Percentiles rank a stretch among this genome's conserved stretches.
phyloP scores from a whole-genome alignment of 2,113 vertebrate species.

The Phylloscopus trochiloides region DNA sequence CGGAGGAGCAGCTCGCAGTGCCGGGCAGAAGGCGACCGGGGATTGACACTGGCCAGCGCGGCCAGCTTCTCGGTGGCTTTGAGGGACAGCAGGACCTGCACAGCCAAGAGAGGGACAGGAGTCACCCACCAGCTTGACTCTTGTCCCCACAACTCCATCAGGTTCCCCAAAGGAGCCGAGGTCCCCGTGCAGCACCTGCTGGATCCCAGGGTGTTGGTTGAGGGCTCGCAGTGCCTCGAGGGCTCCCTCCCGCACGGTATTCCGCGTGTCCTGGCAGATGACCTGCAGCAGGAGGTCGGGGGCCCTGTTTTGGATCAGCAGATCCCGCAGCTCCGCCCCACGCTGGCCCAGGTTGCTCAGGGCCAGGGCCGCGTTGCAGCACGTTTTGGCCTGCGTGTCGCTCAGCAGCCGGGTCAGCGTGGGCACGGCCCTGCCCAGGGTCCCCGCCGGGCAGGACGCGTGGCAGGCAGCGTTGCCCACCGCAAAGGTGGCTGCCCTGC shows the following conservation, averaged over 20 bases:
- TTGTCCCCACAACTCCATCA: not conserved
- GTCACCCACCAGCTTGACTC: not conserved
- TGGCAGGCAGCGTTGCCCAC: constrained; percentile 72
- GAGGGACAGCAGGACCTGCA: constrained; percentile 72
- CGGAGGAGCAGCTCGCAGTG: constrained; percentile 51
- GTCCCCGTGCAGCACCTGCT: constrained; percentile 59
- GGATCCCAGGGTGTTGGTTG: constrained; percentile 47
- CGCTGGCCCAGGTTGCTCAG: constrained; percentile 72
- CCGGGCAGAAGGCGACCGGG: constrained; percentile 1
- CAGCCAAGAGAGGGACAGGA: not conserved
- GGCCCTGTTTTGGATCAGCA: constrained; percentile 55
- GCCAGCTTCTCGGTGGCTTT: constrained; percentile 67
- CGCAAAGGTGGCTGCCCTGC: constrained; percentile 71
- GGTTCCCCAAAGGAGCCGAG: not conserved
- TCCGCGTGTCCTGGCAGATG: constrained; percentile 65
- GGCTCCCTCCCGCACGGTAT: constrained; percentile 67
- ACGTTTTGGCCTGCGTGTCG: constrained; percentile 56
- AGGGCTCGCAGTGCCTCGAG: constrained; percentile 71
- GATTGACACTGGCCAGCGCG: not conserved
- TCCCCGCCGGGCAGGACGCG: not conserved
- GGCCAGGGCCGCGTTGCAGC: constrained; percentile 68
- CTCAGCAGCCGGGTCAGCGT: constrained; percentile 55
- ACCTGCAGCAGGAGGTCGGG: constrained; percentile 69
- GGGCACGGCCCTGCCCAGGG: constrained; percentile 61
- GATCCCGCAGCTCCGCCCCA: constrained; percentile 18